Conservation (phyloP, 2,888 invertebrate genomes). For the Oligia strigilis region DNA sequence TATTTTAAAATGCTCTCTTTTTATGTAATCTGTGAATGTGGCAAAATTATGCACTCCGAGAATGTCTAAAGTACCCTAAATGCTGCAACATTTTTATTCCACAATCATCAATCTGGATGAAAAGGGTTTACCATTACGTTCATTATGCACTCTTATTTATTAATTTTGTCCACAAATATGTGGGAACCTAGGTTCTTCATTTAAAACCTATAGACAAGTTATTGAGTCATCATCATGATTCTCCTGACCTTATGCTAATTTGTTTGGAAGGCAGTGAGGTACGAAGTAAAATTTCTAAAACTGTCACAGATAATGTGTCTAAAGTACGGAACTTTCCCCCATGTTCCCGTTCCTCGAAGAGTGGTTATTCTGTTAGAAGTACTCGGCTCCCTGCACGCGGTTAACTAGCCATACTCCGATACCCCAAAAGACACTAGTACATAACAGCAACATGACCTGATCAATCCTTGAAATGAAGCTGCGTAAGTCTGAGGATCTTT, state of each 20-base stretch:
- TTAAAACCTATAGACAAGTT: background rate
- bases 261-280: too few species aligned
- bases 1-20: background rate
- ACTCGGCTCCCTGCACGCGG: too few species aligned
- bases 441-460: background rate
- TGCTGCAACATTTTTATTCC: background rate
- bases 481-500: background rate
- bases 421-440: too few species aligned
- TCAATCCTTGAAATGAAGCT: background rate
- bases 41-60: background rate
- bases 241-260: too few species aligned
- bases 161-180: background rate
- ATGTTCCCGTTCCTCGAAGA: background rate
- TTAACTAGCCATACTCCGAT: background rate
- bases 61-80: background rate
- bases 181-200: background rate
- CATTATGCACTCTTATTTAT: background rate
- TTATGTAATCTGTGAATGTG: background rate
- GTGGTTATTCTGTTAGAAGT: background rate
- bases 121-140: background rate
- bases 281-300: background rate
- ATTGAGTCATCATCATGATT: too few species aligned
- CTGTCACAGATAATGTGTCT: background rate
- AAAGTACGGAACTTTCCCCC: too few species aligned
- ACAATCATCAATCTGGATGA: background rate